Base-by-base conservation (phyloP, 2,797 vertebrate species). In the Clamator glandarius region DNA sequence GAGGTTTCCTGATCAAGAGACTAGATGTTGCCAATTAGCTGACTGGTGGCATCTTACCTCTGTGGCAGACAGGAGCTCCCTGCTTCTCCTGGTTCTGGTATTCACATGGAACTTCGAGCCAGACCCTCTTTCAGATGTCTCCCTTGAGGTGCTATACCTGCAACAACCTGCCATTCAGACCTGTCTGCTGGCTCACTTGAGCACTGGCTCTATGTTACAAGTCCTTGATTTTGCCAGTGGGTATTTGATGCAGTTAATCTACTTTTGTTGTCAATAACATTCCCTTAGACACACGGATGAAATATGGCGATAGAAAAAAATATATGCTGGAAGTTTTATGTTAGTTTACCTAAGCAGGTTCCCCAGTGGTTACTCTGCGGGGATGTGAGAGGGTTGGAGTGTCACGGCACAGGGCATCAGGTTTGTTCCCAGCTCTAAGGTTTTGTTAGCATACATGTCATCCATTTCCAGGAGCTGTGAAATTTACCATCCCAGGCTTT, bases 291-390 rank as follows among this genome's bases (percentile, higher is more conserved):
- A 42, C 23, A 24, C 6, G 46, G 78, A 50, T 66, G 55, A 58
- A 50, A 31, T 6, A 19, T 0, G 4, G 42, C 24, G 21, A 75
- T 36, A 58, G 46, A 78, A 72, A 39, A 39, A 83, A 58, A 51
- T 0, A 0, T 6, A 9, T 25, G 39, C 54, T 68, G 51, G 39
- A 86, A 72, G 25, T 16, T 74, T 55, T 82, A 11, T 2, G 0
- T 44, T 61, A 11, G 10, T 83, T 57, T 61, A 29, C 23, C 50
- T 26, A n/a, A 55, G 36, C 11, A 39, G 55, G 19, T 23, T 83
- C 8, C 28, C 20, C 12, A 2, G 18, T 1, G 19, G 14, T 61
- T 70, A 12, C 44, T 41, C 28, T 62, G 10, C 17, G 41, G 3
- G 19, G 23, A 29, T 0, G 0, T 13, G 58, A 84, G 28, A 64